phyloP scores from a whole-genome alignment of 1,140 invertebrate genomes.

The Hesperophylax magnus region DNA sequence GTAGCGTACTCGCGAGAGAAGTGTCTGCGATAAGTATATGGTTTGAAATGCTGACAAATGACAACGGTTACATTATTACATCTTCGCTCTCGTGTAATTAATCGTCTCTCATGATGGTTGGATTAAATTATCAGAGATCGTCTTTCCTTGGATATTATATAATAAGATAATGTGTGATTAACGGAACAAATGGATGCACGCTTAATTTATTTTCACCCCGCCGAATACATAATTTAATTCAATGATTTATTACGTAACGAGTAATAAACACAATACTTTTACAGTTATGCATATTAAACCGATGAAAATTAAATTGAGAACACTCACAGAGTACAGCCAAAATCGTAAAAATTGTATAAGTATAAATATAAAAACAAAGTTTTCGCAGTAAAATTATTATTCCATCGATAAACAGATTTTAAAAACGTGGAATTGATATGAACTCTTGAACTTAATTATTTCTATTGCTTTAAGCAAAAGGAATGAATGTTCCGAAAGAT shows the following conservation, averaged over 20 bases:
- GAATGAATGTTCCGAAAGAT: no score
- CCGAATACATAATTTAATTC: background rate
- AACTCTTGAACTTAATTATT: no score
- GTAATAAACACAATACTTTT: background rate
- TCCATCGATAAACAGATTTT: no score
- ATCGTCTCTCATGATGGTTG: conserved; percentile 21
- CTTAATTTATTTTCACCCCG: background rate
- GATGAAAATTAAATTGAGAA: background rate
- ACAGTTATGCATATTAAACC: background rate
- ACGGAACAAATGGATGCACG: no score
- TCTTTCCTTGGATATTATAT: background rate
- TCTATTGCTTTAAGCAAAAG: no score
- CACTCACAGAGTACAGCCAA: background rate
- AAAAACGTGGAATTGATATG: no score
- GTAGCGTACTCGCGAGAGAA: background rate
- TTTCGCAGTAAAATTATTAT: no score
- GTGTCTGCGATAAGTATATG: conserved; percentile 4
- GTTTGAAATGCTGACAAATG: background rate
- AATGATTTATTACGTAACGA: background rate
- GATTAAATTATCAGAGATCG: conserved; percentile 19
- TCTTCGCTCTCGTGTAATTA: conserved; percentile 27
- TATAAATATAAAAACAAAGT: no score
- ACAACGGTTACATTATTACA: background rate
- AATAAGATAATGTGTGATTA: background rate
- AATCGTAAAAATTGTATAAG: no score